These are phyloP conservation scores for Apocheima hispidaria DNA, from an alignment of 2,888 invertebrate genomes.

Conservation along the genomic window DNA sequence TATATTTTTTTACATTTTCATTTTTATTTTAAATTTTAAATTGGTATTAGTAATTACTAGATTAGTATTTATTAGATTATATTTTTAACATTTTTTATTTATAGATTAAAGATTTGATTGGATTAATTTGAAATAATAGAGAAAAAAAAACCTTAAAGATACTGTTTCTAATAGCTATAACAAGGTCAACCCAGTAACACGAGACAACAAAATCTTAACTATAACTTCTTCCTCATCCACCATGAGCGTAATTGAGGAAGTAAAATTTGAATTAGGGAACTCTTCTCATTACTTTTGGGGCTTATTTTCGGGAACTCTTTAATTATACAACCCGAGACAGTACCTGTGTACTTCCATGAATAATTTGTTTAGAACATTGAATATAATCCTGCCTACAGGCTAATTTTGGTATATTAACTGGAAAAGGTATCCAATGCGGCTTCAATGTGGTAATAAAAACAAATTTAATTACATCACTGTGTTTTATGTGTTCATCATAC, in stretches of 20 bases:
- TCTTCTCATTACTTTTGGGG: constrained; percentile 14
- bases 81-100: too few species aligned
- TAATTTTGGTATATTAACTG: constrained; percentile 3
- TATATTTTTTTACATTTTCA: too few species aligned
- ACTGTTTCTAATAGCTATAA: too few species aligned
- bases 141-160: too few species aligned
- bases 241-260: constrained; percentile 9
- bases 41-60: too few species aligned
- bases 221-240: background rate
- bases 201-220: background rate
- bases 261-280: constrained; percentile 23
- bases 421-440: background rate
- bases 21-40: too few species aligned
- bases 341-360: background rate
- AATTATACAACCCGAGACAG: constrained; percentile 9
- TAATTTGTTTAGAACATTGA: constrained; percentile 5
- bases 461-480: background rate
- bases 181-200: background rate
- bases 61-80: too few species aligned
- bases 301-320: constrained; percentile 14
- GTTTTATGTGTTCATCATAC: too few species aligned
- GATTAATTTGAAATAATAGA: too few species aligned
- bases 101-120: too few species aligned
- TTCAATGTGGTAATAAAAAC: background rate
- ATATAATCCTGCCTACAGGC: background rate